Percentiles rank a stretch among this genome's conserved stretches.
phyloP scores from a whole-genome alignment of 2,797 vertebrate species.

The Tapirus indicus region DNA sequence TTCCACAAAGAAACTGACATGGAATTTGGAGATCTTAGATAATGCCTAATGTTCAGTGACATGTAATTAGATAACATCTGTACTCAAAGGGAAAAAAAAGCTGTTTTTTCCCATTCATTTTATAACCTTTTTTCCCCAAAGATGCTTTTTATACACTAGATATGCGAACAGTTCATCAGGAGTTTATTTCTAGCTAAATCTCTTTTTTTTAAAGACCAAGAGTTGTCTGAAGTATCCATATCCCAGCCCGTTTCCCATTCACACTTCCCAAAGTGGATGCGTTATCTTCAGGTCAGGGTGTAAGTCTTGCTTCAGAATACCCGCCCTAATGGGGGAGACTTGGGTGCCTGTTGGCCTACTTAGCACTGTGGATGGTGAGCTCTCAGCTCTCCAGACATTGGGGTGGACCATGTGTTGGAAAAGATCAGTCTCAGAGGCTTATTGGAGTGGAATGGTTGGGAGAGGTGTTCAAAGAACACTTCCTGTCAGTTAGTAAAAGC shows the following conservation, averaged over 20 bases:
- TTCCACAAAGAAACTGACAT: background rate
- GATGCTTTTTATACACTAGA: background rate
- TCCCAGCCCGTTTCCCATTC: background rate
- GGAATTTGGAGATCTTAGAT: background rate
- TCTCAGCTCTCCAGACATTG: background rate
- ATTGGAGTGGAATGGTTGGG: conserved; percentile 73
- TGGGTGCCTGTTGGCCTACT: background rate
- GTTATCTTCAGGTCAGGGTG: background rate
- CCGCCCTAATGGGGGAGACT: too few relatives aligned
- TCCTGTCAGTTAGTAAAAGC: conserved; percentile 81
- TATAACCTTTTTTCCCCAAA: background rate
- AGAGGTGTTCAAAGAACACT: conserved; percentile 77
- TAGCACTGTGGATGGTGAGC: conserved; percentile 1
- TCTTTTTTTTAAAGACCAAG: background rate
- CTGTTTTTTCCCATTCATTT: background rate
- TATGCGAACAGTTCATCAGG: background rate
- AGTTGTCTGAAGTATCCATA: background rate
- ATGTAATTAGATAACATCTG: background rate
- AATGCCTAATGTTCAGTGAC: too few relatives aligned
- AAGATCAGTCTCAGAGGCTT: conserved; percentile 74
- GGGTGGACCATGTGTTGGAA: conserved; percentile 51
- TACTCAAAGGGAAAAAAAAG: background rate
- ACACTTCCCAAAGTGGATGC: background rate
- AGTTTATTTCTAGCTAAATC: conserved; percentile 8
- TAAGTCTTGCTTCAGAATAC: background rate